Evolutionary conservation across 2,113 vertebrate genomes (phyloP).

Genomic region (Chaetorhynchus papuensis): DNA sequence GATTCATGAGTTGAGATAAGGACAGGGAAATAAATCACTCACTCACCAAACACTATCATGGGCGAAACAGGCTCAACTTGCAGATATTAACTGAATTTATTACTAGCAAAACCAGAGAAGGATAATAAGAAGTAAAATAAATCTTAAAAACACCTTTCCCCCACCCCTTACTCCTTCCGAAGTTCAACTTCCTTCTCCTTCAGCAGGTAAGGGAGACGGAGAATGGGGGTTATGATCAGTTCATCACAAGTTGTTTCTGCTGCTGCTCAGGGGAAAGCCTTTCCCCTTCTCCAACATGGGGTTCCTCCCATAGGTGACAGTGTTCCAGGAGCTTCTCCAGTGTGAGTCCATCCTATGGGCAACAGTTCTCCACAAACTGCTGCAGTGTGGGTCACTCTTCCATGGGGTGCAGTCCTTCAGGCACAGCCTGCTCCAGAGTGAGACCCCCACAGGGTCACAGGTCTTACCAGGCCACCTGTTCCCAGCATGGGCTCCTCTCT

Average conservation of each 20-base stretch:
- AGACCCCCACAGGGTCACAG: not conserved
- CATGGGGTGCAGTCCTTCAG: not conserved
- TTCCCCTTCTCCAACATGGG: not conserved
- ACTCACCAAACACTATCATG: not conserved
- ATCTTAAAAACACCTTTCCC: not conserved
- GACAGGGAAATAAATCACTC: not conserved
- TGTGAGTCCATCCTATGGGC: accelerated
- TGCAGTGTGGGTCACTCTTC: not conserved
- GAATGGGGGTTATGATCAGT: not conserved
- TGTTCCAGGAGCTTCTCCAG: not conserved
- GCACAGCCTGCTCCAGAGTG: accelerated
- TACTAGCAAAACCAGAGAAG: not conserved
- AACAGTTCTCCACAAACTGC: not conserved
- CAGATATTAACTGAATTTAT: not conserved
- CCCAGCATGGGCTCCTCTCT: not conserved
- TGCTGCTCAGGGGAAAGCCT: not conserved
- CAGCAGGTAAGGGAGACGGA: not conserved
- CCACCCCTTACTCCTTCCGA: not conserved
- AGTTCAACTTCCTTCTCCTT: not conserved
- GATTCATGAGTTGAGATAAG: not conserved
- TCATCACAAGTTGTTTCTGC: not conserved
- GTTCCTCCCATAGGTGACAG: not conserved
- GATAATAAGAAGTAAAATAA: not conserved
- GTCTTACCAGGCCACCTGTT: not conserved
- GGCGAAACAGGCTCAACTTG: not conserved